Evolutionary conservation across 2,113 vertebrate genomes (phyloP).

Genomic region (Ptychochromis oligacanthus): DNA sequence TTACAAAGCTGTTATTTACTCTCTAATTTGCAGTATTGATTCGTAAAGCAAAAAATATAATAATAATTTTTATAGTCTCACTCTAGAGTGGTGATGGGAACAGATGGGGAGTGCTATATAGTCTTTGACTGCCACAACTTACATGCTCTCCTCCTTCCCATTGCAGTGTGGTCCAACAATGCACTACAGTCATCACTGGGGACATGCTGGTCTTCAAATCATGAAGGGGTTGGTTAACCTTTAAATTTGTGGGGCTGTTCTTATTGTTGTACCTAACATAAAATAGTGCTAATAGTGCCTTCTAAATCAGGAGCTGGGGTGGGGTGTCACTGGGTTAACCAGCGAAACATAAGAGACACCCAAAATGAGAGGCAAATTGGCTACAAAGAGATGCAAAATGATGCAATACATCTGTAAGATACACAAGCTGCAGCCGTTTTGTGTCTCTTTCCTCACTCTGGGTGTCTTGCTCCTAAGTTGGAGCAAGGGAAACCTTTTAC

Average conservation of each 20-base stretch:
- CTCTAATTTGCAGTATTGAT: not conserved
- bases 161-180: no score
- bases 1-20: not conserved
- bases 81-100: no score
- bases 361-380: not conserved
- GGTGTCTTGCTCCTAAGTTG: not conserved
- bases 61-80: no score
- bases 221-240: no score
- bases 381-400: not conserved
- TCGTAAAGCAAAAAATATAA: not conserved
- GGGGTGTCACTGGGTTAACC: not conserved
- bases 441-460: not conserved
- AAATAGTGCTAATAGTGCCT: not conserved
- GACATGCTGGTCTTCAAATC: no score
- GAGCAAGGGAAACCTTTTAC: not conserved
- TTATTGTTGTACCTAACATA: not conserved
- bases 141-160: not conserved
- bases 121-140: no score
- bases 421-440: not conserved
- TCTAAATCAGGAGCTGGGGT: no score
- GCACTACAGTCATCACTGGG: no score
- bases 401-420: slow-evolving; percentile 1
- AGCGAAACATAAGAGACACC: not conserved
- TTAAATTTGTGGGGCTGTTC: no score
- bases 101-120: no score